A percentile compares a stretch with the other conserved stretches of the same genome.
phyloP scores from a whole-genome alignment of 2,797 vertebrate genomes.

The Diglossa cyanea region DNA sequence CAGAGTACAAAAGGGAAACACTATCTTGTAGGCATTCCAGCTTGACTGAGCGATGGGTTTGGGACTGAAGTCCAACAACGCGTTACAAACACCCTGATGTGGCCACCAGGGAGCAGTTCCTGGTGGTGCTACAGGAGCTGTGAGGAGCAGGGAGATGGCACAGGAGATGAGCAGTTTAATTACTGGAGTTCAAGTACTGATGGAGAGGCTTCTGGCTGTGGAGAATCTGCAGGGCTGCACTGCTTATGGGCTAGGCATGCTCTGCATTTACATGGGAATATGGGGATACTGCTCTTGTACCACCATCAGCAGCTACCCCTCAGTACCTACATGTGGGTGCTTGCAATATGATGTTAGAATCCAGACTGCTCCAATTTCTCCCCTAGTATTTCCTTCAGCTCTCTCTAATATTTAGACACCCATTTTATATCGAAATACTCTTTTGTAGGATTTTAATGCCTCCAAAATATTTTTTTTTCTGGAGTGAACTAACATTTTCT shows the following conservation, averaged over 20 bases:
- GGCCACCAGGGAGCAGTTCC: neutral
- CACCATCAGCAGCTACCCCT: neutral
- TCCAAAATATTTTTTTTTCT: neutral
- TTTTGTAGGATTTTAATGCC: neutral
- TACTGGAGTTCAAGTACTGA: neutral
- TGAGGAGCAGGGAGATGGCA: neutral
- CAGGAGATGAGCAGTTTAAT: neutral
- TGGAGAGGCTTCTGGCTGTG: neutral
- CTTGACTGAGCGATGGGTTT: neutral
- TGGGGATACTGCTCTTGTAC: no score
- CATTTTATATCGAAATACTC: neutral
- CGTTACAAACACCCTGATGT: neutral
- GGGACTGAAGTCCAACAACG: neutral
- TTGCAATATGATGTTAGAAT: neutral
- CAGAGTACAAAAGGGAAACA: neutral
- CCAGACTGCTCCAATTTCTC: neutral
- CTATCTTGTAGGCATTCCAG: neutral
- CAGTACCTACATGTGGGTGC: neutral
- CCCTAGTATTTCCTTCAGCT: neutral
- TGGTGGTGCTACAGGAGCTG: neutral
- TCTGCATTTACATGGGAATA: neutral
- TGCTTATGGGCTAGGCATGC: rapidly evolving
- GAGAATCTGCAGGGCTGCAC: neutral
- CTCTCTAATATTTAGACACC: neutral
- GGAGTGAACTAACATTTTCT: neutral